Evolutionary conservation across 2,888 invertebrate genomes (phyloP), one percentile per base, ranked within the genome.

Genomic region (Panzeria rudis): DNA sequence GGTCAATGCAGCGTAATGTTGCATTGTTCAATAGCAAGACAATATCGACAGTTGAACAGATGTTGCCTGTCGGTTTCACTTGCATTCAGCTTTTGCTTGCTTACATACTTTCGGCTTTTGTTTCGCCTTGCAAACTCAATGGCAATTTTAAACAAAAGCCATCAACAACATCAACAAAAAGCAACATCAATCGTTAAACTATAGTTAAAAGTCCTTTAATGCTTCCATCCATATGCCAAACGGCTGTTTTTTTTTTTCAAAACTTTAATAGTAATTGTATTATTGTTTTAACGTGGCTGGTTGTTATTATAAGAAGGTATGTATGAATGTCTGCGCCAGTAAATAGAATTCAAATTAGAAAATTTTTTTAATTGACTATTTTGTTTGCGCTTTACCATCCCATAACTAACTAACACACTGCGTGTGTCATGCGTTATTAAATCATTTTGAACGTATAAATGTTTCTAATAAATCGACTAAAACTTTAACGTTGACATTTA

Each of bases 1-100:
- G 86, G 83, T 82, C 81, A 86, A 86, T 81, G 81, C 83, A 83
- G 82, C 78, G 83, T 85, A 85, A 81, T 73, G 72, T 78, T 61
- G 69, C 71, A 71, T 85, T 85, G 71, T 75, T 85, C 82, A 69
- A 83, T 73, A 75, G 38, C 62, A 76, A 75, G 75, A 78, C 78
- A 85, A 82, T 85, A 85, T 82, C 82, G 82, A 82, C 85, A 85
- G 75, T 66, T 79, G 52, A 85, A 64, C 85, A 85, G 85, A 82
- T 85, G 85, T 66, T 82, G 71, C 84, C 75, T 80, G 64, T 50
- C 66, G 59, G 20, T 68, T 73, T 20, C 66, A 66, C 38, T 56
- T 64, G 35, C 64, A 41, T 6, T 9, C 38, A 29, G 23, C 17
- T 71, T 52, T n/a, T 44, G 56, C 29, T 54, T 29, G 38, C 50